Base-by-base conservation (phyloP, 1,140 invertebrate species). In the Holotrichia oblita region DNA sequence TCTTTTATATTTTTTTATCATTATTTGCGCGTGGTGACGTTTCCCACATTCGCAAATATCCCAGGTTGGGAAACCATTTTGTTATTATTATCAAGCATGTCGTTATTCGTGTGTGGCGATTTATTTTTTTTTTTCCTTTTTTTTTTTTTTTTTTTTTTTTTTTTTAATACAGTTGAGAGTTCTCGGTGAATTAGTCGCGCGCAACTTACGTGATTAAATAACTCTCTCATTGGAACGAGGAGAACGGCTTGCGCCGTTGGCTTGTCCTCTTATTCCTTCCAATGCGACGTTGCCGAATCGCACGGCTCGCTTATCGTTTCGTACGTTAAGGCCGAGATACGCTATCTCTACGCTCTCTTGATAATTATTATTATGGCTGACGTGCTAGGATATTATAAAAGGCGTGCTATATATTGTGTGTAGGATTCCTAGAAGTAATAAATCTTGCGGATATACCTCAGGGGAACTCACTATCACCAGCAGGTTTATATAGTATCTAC, bases 221-320 rank as follows among this genome's bases (percentile, higher is more conserved):
- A 73, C n/a, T 40, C 34, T 42, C 40, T 73, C 40, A 73, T 73
- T 73, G 72, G 72, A 42, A 73, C 72, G 14, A 40, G n/a, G n/a
- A n/a, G 27, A 73, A 40, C 40, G 34, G 72, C 72, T 73, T 73
- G 72, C 72, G 72, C 72, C 40, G 72, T 73, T 40, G 61, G 61
- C 61, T 64, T 64, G 61, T 64, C 9, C 61, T 64, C 61, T 22
- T 64, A 14, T 64, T 64, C 61, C 20, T 73, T 2, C 72, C 7
- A 14, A 73, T 27, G 27, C 17, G 61, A 64, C 40, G 40, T n/a
- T 17, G 72, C 27, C 34, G 72, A 73, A 41, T 73, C 72, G 14
- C 27, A 22, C 3, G 22, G 27, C 20, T 69, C 22, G 20, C 59
- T 64, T 48, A 48, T 64, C 61, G 17, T 59, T n/a, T n/a, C n/a